Evolutionary conservation across 2,888 invertebrate genomes (phyloP).

Genomic region (Leptinotarsa juncta): DNA sequence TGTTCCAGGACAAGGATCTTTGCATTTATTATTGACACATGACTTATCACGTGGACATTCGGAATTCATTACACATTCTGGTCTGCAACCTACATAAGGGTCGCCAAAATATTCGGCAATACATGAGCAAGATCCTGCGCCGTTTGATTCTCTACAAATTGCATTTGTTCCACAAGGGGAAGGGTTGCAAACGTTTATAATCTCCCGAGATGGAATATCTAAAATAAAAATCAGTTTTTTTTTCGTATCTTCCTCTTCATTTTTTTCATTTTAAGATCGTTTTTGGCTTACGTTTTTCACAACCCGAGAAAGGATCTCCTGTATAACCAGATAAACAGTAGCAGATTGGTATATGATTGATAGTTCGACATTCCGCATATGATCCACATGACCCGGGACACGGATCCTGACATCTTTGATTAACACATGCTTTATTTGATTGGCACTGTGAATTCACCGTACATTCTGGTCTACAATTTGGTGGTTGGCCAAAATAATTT

Average conservation of each 20-base stretch:
- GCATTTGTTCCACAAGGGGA: conserved; percentile 91
- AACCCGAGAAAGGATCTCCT: conserved; percentile 85
- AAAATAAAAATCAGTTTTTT: conserved; percentile 41
- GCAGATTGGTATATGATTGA: conserved; percentile 80
- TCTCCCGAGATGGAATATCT: conserved; percentile 69
- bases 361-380: conserved; percentile 77
- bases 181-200: conserved; percentile 79
- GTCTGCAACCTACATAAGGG: conserved; percentile 86
- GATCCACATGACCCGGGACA: conserved; percentile 81
- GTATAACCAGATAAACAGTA: conserved; percentile 77
- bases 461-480: conserved; percentile 82
- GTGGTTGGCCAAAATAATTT: conserved; percentile 82
- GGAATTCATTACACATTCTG: conserved; percentile 89
- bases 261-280: not conserved
- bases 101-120: conserved; percentile 86
- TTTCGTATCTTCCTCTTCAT: conserved; percentile 4
- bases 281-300: conserved; percentile 67
- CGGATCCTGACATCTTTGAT: conserved; percentile 79
- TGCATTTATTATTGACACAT: conserved; percentile 86
- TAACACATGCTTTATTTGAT: conserved; percentile 77
- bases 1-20: conserved; percentile 84
- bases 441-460: conserved; percentile 80
- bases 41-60: conserved; percentile 83
- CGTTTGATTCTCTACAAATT: conserved; percentile 83
- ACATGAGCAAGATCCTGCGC: conserved; percentile 85